Evolutionary conservation across 2,888 invertebrate species (phyloP).

Genomic region (Agrotis ipsilon): DNA sequence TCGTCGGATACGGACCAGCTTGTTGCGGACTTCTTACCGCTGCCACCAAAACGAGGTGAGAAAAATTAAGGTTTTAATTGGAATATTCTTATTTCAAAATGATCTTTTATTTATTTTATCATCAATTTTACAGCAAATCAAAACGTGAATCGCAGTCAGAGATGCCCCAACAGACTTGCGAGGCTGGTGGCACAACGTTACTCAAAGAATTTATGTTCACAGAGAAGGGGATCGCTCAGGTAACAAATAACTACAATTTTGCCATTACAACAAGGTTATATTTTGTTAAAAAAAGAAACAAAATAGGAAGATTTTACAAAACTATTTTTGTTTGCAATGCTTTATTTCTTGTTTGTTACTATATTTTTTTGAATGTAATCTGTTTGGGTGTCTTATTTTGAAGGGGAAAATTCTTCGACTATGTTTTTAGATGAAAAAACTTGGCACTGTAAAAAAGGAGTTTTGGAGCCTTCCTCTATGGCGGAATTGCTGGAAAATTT

Average conservation of each 20-base stretch:
- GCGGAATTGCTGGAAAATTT: slow-evolving; percentile 29
- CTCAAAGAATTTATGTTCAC: slow-evolving; percentile 92
- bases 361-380: slow-evolving; percentile 27
- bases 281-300: not conserved
- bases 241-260: slow-evolving; percentile 49
- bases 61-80: not conserved
- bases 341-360: slow-evolving; percentile 47
- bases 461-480: slow-evolving; percentile 26
- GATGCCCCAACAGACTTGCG: slow-evolving; percentile 93
- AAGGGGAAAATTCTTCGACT: slow-evolving; percentile 36
- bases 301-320: not conserved
- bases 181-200: slow-evolving; percentile 94
- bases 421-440: slow-evolving; percentile 45
- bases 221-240: slow-evolving; percentile 88
- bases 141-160: slow-evolving; percentile 84
- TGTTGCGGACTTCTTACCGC: slow-evolving; percentile 79
- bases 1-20: slow-evolving; percentile 83
- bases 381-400: slow-evolving; percentile 41
- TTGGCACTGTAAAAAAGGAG: slow-evolving; percentile 31
- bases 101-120: not conserved
- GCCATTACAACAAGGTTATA: not conserved
- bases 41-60: slow-evolving; percentile 83
- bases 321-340: slow-evolving; percentile 1
- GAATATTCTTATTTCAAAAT: not conserved
- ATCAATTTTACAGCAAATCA: slow-evolving; percentile 68